Percentiles rank a stretch among this genome's conserved stretches.
These are phyloP conservation scores for Apis laboriosa DNA, from an alignment of 1,140 invertebrate genomes.

Conservation along the genomic window DNA sequence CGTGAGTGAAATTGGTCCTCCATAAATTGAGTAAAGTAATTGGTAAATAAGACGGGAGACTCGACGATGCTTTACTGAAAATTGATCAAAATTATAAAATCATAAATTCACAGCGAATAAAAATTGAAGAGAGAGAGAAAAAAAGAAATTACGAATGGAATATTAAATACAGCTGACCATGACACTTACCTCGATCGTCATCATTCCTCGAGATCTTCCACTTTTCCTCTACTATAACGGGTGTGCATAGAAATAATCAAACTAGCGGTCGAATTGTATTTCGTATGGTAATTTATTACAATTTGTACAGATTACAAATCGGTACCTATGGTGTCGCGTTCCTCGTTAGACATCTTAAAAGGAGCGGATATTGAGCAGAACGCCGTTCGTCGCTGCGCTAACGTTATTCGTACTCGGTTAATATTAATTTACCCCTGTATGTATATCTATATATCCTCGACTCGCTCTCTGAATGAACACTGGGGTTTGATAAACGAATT, in stretches of 20 bases:
- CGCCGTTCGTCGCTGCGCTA: constrained; percentile 64
- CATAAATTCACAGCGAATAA: no score
- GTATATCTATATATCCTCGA: constrained; percentile 55
- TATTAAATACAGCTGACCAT: no score
- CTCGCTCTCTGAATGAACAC: constrained; percentile 52
- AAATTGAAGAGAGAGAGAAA: no score
- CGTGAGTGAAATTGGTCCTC: no score
- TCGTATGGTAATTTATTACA: constrained; percentile 67
- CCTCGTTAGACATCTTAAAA: constrained; percentile 59
- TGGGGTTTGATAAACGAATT: constrained; percentile 44
- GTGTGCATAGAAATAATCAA: not conserved
- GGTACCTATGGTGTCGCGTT: constrained; percentile 61
- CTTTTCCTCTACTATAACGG: no score
- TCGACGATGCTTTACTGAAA: no score
- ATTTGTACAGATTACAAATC: constrained; percentile 70
- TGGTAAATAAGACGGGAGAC: no score
- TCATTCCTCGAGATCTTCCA: not conserved
- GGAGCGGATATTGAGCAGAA: constrained; percentile 67
- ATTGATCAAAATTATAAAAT: no score
- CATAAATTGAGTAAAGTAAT: no score
- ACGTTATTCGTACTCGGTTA: constrained; percentile 57
- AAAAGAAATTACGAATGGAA: no score
- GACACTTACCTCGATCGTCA: not conserved
- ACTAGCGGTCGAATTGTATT: constrained; percentile 24
- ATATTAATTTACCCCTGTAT: constrained; percentile 59